Evolutionary conservation across 2,797 vertebrate species (phyloP), one percentile per base, ranked within the genome.

Genomic region (Enteromius trimaculatus): DNA sequence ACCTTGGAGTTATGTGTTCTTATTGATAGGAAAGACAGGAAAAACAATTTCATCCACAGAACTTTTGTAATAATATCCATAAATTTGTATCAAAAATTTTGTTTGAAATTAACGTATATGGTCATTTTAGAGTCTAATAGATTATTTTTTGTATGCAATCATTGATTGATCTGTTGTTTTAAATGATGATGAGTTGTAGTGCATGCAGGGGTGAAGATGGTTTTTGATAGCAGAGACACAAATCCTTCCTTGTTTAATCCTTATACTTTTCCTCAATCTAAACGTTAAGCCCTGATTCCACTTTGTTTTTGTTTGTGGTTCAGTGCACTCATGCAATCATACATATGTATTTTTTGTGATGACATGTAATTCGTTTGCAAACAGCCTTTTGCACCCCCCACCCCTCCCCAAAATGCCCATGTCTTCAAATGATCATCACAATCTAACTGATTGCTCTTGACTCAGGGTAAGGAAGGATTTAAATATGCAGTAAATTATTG

Each of bases 391-490:
- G 53, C 11, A 55, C 34, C 39, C 69, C 75, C 70, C 79, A 79
- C 84, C 51, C 65, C 17, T 64, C 65, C 55, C 55, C 29, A 19
- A 37, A 65, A 21, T 16, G 14, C 51, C 82, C 47, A 31, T 44
- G 47, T 84, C 72, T 75, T 81, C 65, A 76, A 79, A 62, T 60
- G 60, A 77, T 62, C 26, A 88, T 88, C 66, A 19, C 55, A 60
- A 69, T 87, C 29, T 70, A 82, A 85, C 58, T 85, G 81, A 87
- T 88, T 88, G 87, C 83, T 74, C 39, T 84, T 62, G 29, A 88
- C 82, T 83, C 65, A 17, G 87, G 81, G 88, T 69, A 85, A 64
- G 76, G 78, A 29, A 62, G 37, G 77, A 82, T 74, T 88, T 71
- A 75, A 83, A 83, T 76, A 6, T 79, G 80, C 49, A 79, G 75